Conservation (phyloP, 2,888 invertebrate species). For the Dicycla oo region DNA sequence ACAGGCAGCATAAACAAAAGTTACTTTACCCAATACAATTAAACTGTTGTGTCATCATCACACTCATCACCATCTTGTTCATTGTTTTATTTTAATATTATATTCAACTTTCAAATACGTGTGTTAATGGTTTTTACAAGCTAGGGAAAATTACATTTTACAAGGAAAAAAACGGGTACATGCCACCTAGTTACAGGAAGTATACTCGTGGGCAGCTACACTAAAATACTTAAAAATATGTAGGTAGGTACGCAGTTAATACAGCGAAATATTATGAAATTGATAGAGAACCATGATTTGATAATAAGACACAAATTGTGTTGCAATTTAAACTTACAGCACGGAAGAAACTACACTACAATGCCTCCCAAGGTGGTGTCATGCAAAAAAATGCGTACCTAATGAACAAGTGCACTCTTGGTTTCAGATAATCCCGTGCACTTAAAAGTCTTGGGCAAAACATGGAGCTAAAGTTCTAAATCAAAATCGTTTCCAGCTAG, state of each 20-base stretch:
- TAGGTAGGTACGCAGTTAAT: conserved; percentile 46
- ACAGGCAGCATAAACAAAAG: conserved; percentile 32
- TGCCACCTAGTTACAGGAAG: conserved; percentile 58
- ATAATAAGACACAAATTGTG: conserved; percentile 7
- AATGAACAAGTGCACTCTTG: conserved; percentile 66
- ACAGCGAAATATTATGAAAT: conserved; percentile 39
- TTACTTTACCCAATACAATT: conserved; percentile 12
- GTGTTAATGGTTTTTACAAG: conserved; percentile 7
- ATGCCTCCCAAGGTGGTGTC: conserved; percentile 84
- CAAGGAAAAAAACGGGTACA: conserved; percentile 33
- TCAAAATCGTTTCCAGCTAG: conserved; percentile 58
- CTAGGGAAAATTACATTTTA: not conserved
- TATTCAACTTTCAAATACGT: conserved; percentile 20
- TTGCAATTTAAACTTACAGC: conserved; percentile 31
- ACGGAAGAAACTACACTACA: conserved; percentile 72
- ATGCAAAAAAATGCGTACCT: conserved; percentile 85
- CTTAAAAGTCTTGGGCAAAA: conserved; percentile 60
- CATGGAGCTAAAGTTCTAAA: conserved; percentile 64
- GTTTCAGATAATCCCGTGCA: conserved; percentile 63
- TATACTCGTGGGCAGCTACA: conserved; percentile 56
- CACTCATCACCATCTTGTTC: conserved; percentile 41
- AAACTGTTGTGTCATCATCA: conserved; percentile 50
- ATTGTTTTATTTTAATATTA: conserved; percentile 15
- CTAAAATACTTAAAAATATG: conserved; percentile 31
- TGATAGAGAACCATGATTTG: conserved; percentile 19